phyloP scores from a whole-genome alignment of 92 coral and sea anemone species.

The Epizoanthus rinbou region DNA sequence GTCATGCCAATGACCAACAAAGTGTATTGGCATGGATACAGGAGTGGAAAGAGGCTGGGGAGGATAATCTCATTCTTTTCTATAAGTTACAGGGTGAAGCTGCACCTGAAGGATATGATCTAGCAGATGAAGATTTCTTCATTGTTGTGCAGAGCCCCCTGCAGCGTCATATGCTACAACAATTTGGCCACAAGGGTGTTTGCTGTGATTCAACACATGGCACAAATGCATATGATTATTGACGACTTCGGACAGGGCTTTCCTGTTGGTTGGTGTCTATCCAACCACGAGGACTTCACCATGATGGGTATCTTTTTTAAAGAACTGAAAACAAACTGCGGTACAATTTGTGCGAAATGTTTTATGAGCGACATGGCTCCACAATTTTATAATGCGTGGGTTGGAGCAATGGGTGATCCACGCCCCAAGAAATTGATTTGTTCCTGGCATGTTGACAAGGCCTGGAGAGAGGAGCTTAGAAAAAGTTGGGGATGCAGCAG shows the following conservation, averaged over 20 bases:
- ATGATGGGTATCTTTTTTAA: constrained; percentile 54
- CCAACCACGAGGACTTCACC: constrained; percentile 70
- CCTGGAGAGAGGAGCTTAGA: constrained; percentile 46
- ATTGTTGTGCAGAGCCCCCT: constrained; percentile 61
- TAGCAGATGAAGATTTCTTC: constrained; percentile 57
- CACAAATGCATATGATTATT: constrained; percentile 62
- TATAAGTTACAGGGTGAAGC: constrained; percentile 58
- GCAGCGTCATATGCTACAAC: constrained; percentile 54
- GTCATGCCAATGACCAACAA: constrained; percentile 66
- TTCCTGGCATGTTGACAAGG: constrained; percentile 60
- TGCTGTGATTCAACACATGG: constrained; percentile 76
- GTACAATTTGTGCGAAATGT: constrained; percentile 33
- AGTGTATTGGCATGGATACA: constrained; percentile 65
- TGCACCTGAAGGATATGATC: constrained; percentile 43
- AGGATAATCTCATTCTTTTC: constrained; percentile 55
- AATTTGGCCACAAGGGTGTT: constrained; percentile 64
- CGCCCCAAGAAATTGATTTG: constrained; percentile 55
- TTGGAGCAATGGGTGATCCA: constrained; percentile 50
- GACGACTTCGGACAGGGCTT: constrained; percentile 78
- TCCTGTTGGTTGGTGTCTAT: constrained; percentile 77
- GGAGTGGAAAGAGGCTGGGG: constrained; percentile 53
- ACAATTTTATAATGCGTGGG: constrained; percentile 76
- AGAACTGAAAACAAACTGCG: constrained; percentile 50
- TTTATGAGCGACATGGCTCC: constrained; percentile 77
- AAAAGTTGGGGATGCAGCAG: constrained; percentile 38